Base-by-base conservation (phyloP, 1,140 invertebrate species). In the Drosophila paulistorum region DNA sequence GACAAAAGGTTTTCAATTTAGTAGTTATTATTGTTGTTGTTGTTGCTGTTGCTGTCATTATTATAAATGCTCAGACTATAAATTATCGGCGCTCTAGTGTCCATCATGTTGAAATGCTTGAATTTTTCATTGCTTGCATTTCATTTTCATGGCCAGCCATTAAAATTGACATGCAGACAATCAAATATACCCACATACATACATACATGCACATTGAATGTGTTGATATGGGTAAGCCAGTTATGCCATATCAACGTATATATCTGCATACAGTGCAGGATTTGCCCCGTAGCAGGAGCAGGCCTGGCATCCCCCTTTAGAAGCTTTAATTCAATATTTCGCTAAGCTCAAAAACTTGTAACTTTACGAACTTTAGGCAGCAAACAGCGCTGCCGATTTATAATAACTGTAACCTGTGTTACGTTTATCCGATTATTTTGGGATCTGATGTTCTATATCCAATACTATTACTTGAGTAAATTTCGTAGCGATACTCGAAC, bases 61-160 rank as follows among this genome's bases (percentile, higher is more conserved):
- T 75, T 79, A 66, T 62, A 69, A 74, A 71, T 76, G 82, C 42
- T n/a, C 64, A 59, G 68, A 68, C 70, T 75, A 87, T 89, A 87
- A 87, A 87, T 87, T 89, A 86, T 68, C 81, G 57, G 42, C 64
- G 51, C 67, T 71, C 67, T 71, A 68, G 84, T 87, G 83, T 87
- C 84, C 84, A 89, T 87, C 84, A 89, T 83, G 84, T 77, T 87
- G 84, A 87, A 87, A 87, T 79, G 84, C 79, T 80, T 89, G 68
- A 79, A 87, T 83, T 89, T 87, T 89, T 77, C 84, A 87, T 87
- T 70, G 84, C 79, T 77, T 80, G 83, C 83, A 87, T 83, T 89
- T 83, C 83, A 80, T 74, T 87, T 87, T 87, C 80, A 87, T 87
- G 83, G 84, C 76, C 79, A 70, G 59, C 79, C 84, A 87, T 87